Base-by-base conservation (phyloP, 2,888 invertebrate species). In the Antheraea assamensis region DNA sequence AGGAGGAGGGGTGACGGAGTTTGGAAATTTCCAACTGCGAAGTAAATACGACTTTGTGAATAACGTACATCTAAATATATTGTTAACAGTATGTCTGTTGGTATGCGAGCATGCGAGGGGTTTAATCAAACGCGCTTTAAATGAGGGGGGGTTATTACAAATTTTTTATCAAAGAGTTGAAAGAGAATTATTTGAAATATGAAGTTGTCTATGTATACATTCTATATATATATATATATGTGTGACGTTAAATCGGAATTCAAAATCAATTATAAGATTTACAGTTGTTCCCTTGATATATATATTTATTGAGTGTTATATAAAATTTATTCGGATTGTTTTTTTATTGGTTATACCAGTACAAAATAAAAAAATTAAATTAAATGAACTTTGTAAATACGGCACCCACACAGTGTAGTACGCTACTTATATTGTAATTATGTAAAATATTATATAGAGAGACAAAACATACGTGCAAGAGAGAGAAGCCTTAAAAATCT, bases 401-500 rank as follows among this genome's bases (percentile, higher is more conserved):
- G 87, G 88, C 87, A 89, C 86, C 85, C 88, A 84, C 86, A 90
- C 91, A 91, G 88, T 92, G 91, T 90, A 88, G 24, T 58, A 58
- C 88, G 88, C 91, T 92, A 93, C 90, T 91, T 92, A 89, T 92
- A 88, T 82, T 91, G 90, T 92, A 92, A 90, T 89, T 90, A 90
- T 91, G 91, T 92, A 92, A 90, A 88, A 89, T 90, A 91, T 88
- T 42, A 86, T 91, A 85, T 89, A 88, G 27, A 35, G 17, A 21
- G 19, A 31, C n/a, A 66, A 66, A 90, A 89, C 87, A 88, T 92
- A 92, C 90, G 89, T 92, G 90, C 91, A 92, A 93, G 84, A 92
- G 42, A 92, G 42, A 42, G 84, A 90, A 92, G 93, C 93, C 93
- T 94, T 94, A 92, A 94, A 93, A 93, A 93, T 93, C 93, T 87